Conservation (phyloP, 30 jellyfish, hydroid and myxozoan species). For the Cassiopea xamachana region DNA sequence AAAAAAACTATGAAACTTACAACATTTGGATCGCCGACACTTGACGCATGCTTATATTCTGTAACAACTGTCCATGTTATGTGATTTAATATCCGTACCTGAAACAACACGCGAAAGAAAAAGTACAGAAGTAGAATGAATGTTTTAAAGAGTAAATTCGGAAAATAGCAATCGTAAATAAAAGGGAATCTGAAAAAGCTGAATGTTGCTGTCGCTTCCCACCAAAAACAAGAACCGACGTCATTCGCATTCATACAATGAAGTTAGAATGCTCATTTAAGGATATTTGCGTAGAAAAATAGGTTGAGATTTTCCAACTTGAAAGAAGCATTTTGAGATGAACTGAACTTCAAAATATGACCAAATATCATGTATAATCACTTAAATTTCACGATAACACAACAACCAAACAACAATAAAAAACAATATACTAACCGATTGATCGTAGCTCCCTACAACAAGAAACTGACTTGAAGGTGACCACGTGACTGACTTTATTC, state of each 20-base stretch:
- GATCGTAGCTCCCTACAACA: conserved; percentile 96
- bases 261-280: no score
- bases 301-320: no score
- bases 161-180: neutral
- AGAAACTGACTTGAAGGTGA: conserved; percentile 92
- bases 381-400: neutral
- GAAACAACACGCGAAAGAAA: neutral
- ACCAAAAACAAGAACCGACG: no score
- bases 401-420: neutral
- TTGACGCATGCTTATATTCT: conserved; percentile 80
- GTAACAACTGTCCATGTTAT: conserved; percentile 92
- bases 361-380: no score
- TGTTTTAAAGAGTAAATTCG: neutral
- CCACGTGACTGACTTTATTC: conserved; percentile 96
- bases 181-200: no score
- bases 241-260: no score
- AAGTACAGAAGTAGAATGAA: neutral
- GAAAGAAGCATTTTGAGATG: no score
- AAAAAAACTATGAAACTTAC: no score
- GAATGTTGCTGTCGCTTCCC: no score
- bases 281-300: no score
- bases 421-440: conserved; percentile 62
- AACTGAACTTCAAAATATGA: no score
- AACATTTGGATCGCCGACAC: conserved; percentile 75
- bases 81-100: conserved; percentile 91